These are phyloP conservation scores for Alexandromys fortis DNA, from an alignment of 2,113 vertebrate species.

Conservation along the genomic window DNA sequence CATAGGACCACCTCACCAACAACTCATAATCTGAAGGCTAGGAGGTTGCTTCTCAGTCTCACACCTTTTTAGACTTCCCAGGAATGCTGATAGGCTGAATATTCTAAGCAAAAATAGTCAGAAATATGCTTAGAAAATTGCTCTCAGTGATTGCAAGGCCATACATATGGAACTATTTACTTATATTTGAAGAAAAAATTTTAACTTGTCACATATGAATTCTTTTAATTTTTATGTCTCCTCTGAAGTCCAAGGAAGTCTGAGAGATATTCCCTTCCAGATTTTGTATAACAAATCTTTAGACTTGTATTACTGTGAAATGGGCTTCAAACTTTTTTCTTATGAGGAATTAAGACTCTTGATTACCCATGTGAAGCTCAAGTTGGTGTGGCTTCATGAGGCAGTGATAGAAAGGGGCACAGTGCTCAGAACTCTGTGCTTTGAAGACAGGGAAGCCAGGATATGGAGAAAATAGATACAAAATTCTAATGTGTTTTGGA, in stretches of 20 bases:
- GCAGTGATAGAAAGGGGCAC: not conserved
- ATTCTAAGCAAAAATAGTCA: not conserved
- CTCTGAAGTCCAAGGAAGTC: not conserved
- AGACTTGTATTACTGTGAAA: not conserved
- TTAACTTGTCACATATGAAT: not conserved
- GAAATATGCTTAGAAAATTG: not conserved
- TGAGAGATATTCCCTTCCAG: not conserved
- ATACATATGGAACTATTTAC: not conserved
- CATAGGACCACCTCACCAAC: not conserved
- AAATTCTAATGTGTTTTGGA: not conserved
- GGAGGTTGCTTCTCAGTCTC: not conserved
- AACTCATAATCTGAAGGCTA: not conserved
- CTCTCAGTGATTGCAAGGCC: not conserved
- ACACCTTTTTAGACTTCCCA: not conserved
- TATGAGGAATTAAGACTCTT: not conserved
- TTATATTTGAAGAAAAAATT: not conserved
- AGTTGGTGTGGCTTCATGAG: not conserved
- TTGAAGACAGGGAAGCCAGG: not conserved
- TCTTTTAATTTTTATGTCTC: conserved; percentile 4
- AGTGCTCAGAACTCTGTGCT: not conserved
- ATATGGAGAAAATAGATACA: not conserved
- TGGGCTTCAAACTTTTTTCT: not conserved
- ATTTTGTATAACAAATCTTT: not conserved
- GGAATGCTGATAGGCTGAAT: not conserved
- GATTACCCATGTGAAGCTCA: not conserved